Conservation (phyloP, 1,140 invertebrate species). For the Diorhabda carinulata region DNA sequence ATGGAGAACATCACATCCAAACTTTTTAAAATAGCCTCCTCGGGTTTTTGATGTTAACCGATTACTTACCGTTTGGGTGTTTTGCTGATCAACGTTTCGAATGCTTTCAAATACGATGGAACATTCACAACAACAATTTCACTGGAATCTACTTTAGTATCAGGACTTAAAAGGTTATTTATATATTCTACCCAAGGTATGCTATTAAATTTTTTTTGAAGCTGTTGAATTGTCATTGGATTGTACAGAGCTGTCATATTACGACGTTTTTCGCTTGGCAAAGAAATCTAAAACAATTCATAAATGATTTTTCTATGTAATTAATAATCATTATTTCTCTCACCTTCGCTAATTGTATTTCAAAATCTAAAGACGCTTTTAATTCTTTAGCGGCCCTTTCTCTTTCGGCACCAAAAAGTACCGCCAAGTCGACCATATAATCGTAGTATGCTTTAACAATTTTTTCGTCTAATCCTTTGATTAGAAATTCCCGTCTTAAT, state of each 20-base stretch:
- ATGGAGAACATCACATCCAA: no score
- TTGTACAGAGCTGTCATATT: constrained; percentile 91
- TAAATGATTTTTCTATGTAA: no score
- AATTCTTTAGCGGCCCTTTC: constrained; percentile 69
- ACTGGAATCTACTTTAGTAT: constrained; percentile 37
- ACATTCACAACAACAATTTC: constrained; percentile 61
- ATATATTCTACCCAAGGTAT: constrained; percentile 62
- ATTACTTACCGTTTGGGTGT: constrained; percentile 53
- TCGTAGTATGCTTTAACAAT: constrained; percentile 74
- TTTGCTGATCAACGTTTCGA: constrained; percentile 51
- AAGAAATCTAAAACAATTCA: constrained; percentile 64
- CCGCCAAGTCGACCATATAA: constrained; percentile 85
- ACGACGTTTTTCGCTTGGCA: constrained; percentile 84
- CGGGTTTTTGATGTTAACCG: not conserved
- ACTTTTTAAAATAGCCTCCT: no score
- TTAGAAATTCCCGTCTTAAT: constrained; percentile 82
- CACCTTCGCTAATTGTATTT: constrained; percentile 91
- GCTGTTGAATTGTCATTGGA: constrained; percentile 74
- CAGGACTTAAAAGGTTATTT: constrained; percentile 53
- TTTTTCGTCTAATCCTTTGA: constrained; percentile 76
- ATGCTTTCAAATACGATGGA: constrained; percentile 56
- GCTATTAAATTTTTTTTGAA: constrained; percentile 69
- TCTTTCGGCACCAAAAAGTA: constrained; percentile 77
- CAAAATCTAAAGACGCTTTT: constrained; percentile 80
- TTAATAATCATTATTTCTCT: constrained; percentile 38